These are phyloP conservation scores for Eupeodes luniger DNA, from an alignment of 2,888 invertebrate genomes.

Conservation along the genomic window DNA sequence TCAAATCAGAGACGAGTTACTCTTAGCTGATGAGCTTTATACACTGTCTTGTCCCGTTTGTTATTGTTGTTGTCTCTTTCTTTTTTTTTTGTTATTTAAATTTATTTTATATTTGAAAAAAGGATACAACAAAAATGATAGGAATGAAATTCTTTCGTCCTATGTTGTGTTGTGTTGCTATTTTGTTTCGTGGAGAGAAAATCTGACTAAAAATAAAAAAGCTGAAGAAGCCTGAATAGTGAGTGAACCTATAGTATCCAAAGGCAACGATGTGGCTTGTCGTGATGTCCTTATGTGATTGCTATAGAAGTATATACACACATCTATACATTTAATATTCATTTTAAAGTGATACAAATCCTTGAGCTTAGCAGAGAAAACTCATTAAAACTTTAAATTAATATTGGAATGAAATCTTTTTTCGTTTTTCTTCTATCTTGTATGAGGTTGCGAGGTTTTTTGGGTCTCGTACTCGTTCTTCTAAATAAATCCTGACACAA, in stretches of 20 bases:
- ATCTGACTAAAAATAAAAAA: not conserved
- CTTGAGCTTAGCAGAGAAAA: constrained; percentile 70
- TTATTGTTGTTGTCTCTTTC: not conserved
- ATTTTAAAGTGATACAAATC: constrained; percentile 70
- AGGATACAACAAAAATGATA: constrained; percentile 10
- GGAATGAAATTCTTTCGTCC: constrained; percentile 55
- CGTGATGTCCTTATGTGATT: constrained; percentile 52
- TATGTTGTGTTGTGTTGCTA: constrained; percentile 8
- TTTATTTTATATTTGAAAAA: constrained; percentile 21
- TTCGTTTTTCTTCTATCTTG: not conserved
- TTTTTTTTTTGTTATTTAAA: constrained; percentile 12
- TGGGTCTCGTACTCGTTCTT: constrained; percentile 3
- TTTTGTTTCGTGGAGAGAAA: constrained; percentile 6
- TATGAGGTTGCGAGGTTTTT: constrained; percentile 8
- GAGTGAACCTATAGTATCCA: not conserved
- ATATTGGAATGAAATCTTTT: constrained; percentile 65
- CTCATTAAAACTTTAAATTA: constrained; percentile 76
- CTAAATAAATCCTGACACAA: constrained; percentile 45
- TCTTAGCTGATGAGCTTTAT: constrained; percentile 61
- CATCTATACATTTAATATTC: not conserved
- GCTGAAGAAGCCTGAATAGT: not conserved
- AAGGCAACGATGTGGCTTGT: constrained; percentile 43
- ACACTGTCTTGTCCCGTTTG: constrained; percentile 38
- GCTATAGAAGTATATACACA: not conserved
- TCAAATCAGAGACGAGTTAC: constrained; percentile 72